phyloP scores from a whole-genome alignment of 2,888 invertebrate genomes.

The Ophion ventricosus region DNA sequence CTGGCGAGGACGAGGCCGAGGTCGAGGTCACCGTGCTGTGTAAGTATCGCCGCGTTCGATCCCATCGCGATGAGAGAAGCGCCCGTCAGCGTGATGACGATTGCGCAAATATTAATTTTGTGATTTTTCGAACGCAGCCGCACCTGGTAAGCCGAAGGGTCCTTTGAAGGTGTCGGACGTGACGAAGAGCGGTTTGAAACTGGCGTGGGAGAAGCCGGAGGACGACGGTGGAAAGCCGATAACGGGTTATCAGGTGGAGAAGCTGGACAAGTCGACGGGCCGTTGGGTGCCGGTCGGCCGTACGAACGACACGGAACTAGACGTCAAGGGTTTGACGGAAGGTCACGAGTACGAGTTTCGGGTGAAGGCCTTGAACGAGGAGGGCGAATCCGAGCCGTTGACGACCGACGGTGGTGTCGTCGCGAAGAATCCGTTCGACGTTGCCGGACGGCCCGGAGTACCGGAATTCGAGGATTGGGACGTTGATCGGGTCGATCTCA shows the following conservation, averaged over 20 bases:
- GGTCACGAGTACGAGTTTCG: slow-evolving; percentile 97
- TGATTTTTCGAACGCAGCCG: slow-evolving; percentile 84
- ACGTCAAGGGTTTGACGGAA: slow-evolving; percentile 94
- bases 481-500: slow-evolving; percentile 93
- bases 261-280: slow-evolving; percentile 95
- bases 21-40: slow-evolving; percentile 95
- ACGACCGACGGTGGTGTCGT: slow-evolving; percentile 94
- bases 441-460: slow-evolving; percentile 93
- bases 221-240: slow-evolving; percentile 97
- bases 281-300: slow-evolving; percentile 97
- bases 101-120: not conserved
- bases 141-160: slow-evolving; percentile 94
- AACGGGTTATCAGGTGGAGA: slow-evolving; percentile 96
- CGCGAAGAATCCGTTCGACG: slow-evolving; percentile 98
- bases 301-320: slow-evolving; percentile 93
- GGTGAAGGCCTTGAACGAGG: slow-evolving; percentile 96
- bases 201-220: slow-evolving; percentile 97
- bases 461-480: slow-evolving; percentile 96
- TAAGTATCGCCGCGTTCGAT: too few species aligned
- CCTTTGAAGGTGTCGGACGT: slow-evolving; percentile 95
- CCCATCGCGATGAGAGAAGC: too few species aligned
- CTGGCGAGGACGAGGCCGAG: slow-evolving; percentile 96
- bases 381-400: slow-evolving; percentile 97
- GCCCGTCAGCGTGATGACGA: too few species aligned
- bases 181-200: slow-evolving; percentile 94